These are phyloP conservation scores for Rhynchonycteris naso DNA, from an alignment of 2,797 vertebrate genomes.

Conservation along the genomic window DNA sequence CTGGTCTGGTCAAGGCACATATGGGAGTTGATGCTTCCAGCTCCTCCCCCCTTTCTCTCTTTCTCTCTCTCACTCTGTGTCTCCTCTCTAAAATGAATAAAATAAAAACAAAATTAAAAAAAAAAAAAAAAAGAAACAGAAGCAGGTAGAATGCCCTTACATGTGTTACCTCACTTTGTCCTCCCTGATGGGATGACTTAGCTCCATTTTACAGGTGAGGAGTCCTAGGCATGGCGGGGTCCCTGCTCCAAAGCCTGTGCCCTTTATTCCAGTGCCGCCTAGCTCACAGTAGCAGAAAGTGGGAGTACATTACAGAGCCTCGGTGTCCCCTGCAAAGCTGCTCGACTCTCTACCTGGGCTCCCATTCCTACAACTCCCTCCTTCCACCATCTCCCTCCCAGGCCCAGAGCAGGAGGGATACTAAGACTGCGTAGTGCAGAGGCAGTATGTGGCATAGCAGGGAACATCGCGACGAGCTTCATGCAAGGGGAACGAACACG, in stretches of 20 bases:
- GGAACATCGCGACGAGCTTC: background rate
- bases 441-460: fast-evolving
- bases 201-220: background rate
- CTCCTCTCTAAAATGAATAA: too few relatives aligned
- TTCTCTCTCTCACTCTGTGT: too few relatives aligned
- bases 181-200: background rate
- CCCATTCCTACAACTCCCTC: background rate
- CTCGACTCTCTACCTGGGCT: background rate
- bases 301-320: fast-evolving
- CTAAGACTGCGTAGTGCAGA: fast-evolving
- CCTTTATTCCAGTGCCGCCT: background rate
- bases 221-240: background rate
- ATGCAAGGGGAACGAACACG: background rate
- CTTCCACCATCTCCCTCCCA: too few relatives aligned
- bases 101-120: too few relatives aligned
- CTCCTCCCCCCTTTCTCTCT: too few relatives aligned
- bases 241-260: background rate
- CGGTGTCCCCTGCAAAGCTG: background rate
- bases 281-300: fast-evolving
- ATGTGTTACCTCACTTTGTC: background rate
- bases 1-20: too few relatives aligned
- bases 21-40: too few relatives aligned
- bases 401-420: background rate
- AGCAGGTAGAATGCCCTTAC: background rate
- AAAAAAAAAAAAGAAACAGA: background rate